These are phyloP conservation scores for Drosophila mayaguana DNA, from an alignment of 2,888 invertebrate species.

Conservation along the genomic window DNA sequence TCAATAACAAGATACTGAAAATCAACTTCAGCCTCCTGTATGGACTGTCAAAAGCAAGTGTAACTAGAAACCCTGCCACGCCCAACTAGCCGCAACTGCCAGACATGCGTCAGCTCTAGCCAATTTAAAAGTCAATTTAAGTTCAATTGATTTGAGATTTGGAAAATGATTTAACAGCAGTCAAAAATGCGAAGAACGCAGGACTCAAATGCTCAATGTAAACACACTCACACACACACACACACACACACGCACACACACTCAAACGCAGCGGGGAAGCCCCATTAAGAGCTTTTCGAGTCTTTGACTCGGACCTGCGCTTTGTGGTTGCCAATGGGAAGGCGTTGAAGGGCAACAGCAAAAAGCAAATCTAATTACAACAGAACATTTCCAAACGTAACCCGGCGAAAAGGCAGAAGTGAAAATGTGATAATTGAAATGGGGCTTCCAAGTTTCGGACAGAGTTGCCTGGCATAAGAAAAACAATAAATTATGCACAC, in stretches of 20 bases:
- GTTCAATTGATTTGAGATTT: slow-evolving; percentile 73
- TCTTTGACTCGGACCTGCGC: slow-evolving; percentile 52
- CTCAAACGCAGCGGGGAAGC: slow-evolving; percentile 69
- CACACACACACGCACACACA: slow-evolving; percentile 4
- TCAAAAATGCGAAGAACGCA: slow-evolving; percentile 3
- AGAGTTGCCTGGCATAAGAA: slow-evolving; percentile 39
- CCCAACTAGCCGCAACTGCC: slow-evolving; percentile 40
- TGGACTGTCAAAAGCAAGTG: slow-evolving; percentile 58
- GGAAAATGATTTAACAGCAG: slow-evolving; percentile 50
- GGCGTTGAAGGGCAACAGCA: slow-evolving; percentile 44
- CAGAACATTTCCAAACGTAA: slow-evolving; percentile 26
- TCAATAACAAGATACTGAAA: not conserved
- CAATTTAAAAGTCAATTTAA: slow-evolving; percentile 77
- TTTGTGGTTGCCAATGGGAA: slow-evolving; percentile 55
- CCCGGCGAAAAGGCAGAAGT: slow-evolving; percentile 25
- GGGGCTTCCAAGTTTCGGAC: slow-evolving; percentile 63
- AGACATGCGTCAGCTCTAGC: slow-evolving; percentile 50
- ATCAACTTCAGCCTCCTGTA: not conserved
- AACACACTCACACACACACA: slow-evolving; percentile 5
- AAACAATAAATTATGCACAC: slow-evolving; percentile 77
- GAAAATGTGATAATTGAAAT: slow-evolving; percentile 72
- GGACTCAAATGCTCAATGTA: not conserved
- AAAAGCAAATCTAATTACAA: slow-evolving; percentile 68
- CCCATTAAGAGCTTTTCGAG: slow-evolving; percentile 52
- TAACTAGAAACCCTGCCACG: slow-evolving; percentile 47